A percentile compares a stretch with the other conserved stretches of the same genome.
Conservation (phyloP, 2,113 vertebrate species). For the Ammodytes dubius region DNA sequence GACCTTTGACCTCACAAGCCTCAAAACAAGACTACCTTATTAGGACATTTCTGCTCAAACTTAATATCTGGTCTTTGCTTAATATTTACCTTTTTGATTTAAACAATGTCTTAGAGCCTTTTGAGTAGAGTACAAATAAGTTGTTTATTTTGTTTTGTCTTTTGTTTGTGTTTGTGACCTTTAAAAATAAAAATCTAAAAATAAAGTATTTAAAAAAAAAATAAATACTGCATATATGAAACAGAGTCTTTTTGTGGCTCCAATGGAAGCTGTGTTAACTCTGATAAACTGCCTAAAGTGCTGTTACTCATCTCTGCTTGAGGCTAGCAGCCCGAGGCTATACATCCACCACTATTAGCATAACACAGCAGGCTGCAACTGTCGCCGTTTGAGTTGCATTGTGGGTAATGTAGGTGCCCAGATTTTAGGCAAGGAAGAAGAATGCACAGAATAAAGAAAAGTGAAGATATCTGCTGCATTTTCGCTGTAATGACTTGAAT, state of each 20-base stretch:
- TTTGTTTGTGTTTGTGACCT: no score
- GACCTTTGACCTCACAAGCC: conserved; percentile 22
- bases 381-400: not conserved
- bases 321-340: not conserved
- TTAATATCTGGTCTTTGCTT: not conserved
- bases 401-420: conserved; percentile 1
- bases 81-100: no score
- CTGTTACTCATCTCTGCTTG: not conserved
- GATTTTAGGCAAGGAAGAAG: not conserved
- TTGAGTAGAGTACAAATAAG: not conserved
- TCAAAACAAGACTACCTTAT: not conserved
- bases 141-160: no score
- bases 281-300: not conserved
- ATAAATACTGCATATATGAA: not conserved
- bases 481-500: no score
- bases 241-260: no score
- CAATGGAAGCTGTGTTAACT: not conserved
- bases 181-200: no score
- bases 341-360: not conserved
- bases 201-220: no score
- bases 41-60: not conserved
- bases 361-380: not conserved
- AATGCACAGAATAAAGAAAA: not conserved
- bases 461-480: no score
- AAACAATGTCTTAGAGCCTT: not conserved